Evolutionary conservation across 2,797 vertebrate species (phyloP).

Genomic region (Coccyzus lansbergi): DNA sequence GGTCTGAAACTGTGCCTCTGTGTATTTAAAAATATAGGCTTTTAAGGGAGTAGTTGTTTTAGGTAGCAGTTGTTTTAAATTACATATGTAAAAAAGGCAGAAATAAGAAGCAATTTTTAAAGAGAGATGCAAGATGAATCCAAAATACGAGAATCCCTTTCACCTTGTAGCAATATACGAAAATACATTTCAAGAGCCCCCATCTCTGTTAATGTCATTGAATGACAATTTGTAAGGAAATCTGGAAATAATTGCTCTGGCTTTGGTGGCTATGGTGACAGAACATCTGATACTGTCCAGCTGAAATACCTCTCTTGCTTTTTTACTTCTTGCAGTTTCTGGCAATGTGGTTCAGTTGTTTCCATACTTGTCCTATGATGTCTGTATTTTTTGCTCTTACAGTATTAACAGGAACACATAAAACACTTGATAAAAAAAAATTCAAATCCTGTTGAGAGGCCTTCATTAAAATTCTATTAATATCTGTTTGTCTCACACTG

Average conservation of each 20-base stretch:
- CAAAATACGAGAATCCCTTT: not conserved
- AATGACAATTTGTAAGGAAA: not conserved
- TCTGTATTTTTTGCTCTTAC: conserved; percentile 1
- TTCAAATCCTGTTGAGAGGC: conserved; percentile 41
- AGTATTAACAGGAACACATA: conserved; percentile 30
- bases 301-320: not conserved
- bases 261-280: not conserved
- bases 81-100: not conserved
- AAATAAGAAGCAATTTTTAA: conserved; percentile 5
- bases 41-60: conserved; percentile 13
- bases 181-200: not conserved
- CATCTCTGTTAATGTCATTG: not conserved
- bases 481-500: conserved; percentile 67
- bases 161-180: not conserved
- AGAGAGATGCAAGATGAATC: not conserved
- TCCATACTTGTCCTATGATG: not conserved
- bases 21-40: not conserved
- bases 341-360: not conserved
- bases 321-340: not conserved
- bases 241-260: conserved; percentile 5
- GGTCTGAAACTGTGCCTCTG: conserved; percentile 27
- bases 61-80: conserved; percentile 41
- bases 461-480: conserved; percentile 69
- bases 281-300: not conserved
- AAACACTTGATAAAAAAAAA: not conserved